Evolutionary conservation across 2,888 invertebrate species (phyloP), one percentile per base, ranked within the genome.

Genomic region (Drosophila mimetica): DNA sequence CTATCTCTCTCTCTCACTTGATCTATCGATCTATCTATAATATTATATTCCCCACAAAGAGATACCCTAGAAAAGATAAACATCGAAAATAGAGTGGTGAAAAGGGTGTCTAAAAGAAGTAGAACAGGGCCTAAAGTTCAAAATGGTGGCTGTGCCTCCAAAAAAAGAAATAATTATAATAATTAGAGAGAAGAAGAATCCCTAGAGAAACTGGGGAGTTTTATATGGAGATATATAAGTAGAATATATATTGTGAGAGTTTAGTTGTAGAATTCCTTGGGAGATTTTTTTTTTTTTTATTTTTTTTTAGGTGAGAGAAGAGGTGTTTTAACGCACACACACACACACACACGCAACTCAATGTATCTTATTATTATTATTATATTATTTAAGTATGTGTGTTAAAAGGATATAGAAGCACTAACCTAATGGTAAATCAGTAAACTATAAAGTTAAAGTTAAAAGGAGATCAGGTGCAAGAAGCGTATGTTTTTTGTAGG

Each of bases 61-160:
- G 4, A 14, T n/a, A 2, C 13, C 16, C 11, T 7, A 14, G 6
- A 9, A 16, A 14, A 34, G 44, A 25, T 11, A 52, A 55, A 57
- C 55, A 57, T 57, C 55, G 55, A 57, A 57, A 36, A 36, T n/a
- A 11, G 1, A 11, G 16, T 3, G 20, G 50, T n/a, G 7, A 2
- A 34, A 30, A 8, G n/a, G n/a, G n/a, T 30, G 28, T 18, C 20
- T 32, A 14, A 11, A 36, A 36, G 36, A 52, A 55, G 55, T 53
- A 44, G 76, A 74, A 70, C 65, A 75, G 85, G 83, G 87, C 87
- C 83, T 81, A 74, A 79, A 83, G 87, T 87, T 85, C 87, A 87
- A 83, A 83, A 75, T 51, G 42, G 84, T 88, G 84, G 84, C 84
- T 84, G 86, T 79, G 84, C 84, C 84, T 86, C 84, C 50, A 48